Base-by-base conservation (phyloP, 2,113 vertebrate genomes). In the Lophura nycthemera region DNA sequence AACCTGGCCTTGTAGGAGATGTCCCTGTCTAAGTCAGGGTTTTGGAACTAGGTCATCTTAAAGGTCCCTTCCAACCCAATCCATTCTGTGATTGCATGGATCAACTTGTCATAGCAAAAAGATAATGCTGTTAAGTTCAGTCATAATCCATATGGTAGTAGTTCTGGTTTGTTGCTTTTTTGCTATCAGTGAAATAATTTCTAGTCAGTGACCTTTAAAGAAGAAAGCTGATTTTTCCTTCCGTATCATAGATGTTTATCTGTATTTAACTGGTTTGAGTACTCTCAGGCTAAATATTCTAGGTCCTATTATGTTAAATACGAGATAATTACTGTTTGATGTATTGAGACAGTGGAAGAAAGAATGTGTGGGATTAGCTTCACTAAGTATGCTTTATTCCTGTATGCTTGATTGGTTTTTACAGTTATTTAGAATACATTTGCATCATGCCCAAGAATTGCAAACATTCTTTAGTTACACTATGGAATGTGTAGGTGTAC, bases 391-490 rank as follows among this genome's bases (percentile, higher is more conserved):
- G 74, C 42, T 95, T 95, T 90, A 95, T 92, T 94, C 95, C 87
- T 86, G 42, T 86, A 56, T 50, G 19, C 56, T 54, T 93, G 56
- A 42, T 91, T 74, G 78, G 7, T 60, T 90, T 97, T 95, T 93
- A 92, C 59, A 92, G 88, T 95, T 96, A 96, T 96, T 96, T 89
- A 89, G 96, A 94, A 96, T 83, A 94, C 89, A 96, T 94, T 94
- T 96, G 83, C 89, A 96, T 77, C 76, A 61, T 92, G 75, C 69
- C 75, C 2, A 5, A 88, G 73, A 92, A 89, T 50, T 86, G 79
- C 77, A 96, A 95, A 84, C 71, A 90, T 72, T 95, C 75, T 86
- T 89, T 78, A 92, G 79, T 92, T 96, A 89, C 90, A 77, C 88
- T 96, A 92, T 91, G 86, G 76, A 86, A 86, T 76, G 78, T 89